Evolutionary conservation across 2,797 vertebrate species (phyloP).

Genomic region (Sebastes trivittatus): DNA sequence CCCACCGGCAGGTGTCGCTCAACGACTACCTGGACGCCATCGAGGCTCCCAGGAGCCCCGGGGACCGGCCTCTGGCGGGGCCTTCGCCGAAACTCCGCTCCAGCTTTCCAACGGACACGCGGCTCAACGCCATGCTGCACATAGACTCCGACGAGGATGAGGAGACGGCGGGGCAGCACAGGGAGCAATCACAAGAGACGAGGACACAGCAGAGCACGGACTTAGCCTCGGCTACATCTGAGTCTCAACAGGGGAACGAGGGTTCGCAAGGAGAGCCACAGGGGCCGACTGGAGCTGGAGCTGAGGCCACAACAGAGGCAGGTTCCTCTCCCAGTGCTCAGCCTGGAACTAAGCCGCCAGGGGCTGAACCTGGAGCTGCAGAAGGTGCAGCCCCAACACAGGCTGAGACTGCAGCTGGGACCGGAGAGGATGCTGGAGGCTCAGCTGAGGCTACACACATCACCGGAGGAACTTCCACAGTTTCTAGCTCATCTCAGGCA

Average conservation of each 20-base stretch:
- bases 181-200: constrained; percentile 67
- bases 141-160: constrained; percentile 98
- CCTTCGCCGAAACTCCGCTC: constrained; percentile 92
- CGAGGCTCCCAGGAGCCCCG: constrained; percentile 75
- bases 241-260: constrained; percentile 15
- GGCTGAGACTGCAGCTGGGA: background rate
- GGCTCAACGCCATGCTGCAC: constrained; percentile 95
- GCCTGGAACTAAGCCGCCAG: background rate
- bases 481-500: constrained; percentile 1
- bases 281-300: background rate
- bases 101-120: constrained; percentile 95
- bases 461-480: background rate
- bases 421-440: background rate
- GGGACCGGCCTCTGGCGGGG: constrained; percentile 81
- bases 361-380: background rate
- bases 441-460: background rate
- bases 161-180: constrained; percentile 81
- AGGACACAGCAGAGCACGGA: constrained; percentile 76
- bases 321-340: constrained; percentile 13
- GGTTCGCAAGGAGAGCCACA: constrained; percentile 1
- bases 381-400: background rate
- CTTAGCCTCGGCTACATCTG: background rate
- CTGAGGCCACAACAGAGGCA: constrained; percentile 12
- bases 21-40: constrained; percentile 93
- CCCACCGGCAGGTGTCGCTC: constrained; percentile 89